Base-by-base conservation (phyloP, 2,797 vertebrate species). In the Tapirus indicus region DNA sequence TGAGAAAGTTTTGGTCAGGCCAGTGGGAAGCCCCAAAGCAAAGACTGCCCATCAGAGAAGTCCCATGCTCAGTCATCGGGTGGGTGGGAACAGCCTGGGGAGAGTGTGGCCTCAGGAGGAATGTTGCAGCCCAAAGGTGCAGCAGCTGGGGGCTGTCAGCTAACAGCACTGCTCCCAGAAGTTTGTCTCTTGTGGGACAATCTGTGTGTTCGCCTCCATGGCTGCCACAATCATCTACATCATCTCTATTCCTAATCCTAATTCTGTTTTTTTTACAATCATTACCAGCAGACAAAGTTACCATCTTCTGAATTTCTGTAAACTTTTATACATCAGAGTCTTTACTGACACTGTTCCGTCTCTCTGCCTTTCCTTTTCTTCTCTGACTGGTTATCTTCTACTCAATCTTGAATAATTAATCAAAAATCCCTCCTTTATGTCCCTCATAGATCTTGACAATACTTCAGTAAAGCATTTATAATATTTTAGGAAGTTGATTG, bases 371-470 rank as follows among this genome's bases (percentile, higher is more conserved):
- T 62, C 20, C 14, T 17, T 85, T 88, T 84, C 14, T 47, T 91
- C 41, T 68, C 32, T 38, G 54, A 11, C 62, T 95, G 6, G n/a
- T 38, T 96, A 72, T 74, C 35, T 72, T 90, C 69, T 78, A 78
- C 4, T 86, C 60, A 49, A 29, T 66, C 23, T 58, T 85, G 49
- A 66, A 62, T 88, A 74, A 88, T 52, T 82, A 84, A 27, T 84
- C 54, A 97, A 85, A 80, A 92, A 80, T 71, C 10, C 13, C 93
- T 92, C 32, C 20, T 80, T 91, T 72, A 74, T 88, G 54, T 64
- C 14, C 12, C 47, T 27, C 21, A 41, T 2, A 93, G 35, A 86
- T 25, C 72, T 82, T 72, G 44, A 52, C 14, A 82, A 85, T 78
- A 77, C 10, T 91, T 96, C 32, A 88, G 35, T 44, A 75, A 96